Evolutionary conservation across 2,113 vertebrate species (phyloP).

Genomic region (Dicaeum eximium): DNA sequence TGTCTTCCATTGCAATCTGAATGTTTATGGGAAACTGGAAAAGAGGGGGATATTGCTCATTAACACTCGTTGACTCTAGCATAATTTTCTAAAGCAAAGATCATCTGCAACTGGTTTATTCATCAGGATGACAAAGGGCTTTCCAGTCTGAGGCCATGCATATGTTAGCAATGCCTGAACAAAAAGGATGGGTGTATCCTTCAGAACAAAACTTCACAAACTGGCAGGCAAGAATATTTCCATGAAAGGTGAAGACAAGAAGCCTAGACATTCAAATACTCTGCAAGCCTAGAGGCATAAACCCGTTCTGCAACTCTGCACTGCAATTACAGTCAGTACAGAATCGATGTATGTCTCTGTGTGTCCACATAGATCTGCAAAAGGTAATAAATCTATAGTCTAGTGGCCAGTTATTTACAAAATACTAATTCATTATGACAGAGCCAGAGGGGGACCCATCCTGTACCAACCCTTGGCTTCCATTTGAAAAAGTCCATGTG

Average conservation of each 20-base stretch:
- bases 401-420: conserved; percentile 53
- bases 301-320: conserved; percentile 60
- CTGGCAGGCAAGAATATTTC: conserved; percentile 54
- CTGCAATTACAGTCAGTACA: conserved; percentile 16
- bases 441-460: neutral
- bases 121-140: conserved; percentile 33
- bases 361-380: neutral
- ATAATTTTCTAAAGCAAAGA: conserved; percentile 57
- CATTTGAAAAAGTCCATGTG: conserved; percentile 41
- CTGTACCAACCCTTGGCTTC: neutral
- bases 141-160: conserved; percentile 9
- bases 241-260: conserved; percentile 68
- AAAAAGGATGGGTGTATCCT: conserved; percentile 7
- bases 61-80: conserved; percentile 48
- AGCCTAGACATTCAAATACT: conserved; percentile 54
- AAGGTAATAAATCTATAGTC: conserved; percentile 20
- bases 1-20: conserved; percentile 40
- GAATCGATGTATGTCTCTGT: neutral
- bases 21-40: conserved; percentile 4
- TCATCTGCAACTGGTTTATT: conserved; percentile 56
- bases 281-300: conserved; percentile 41
- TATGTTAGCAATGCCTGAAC: neutral
- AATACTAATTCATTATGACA: conserved; percentile 54
- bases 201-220: conserved; percentile 46
- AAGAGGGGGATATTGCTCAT: conserved; percentile 40